Evolutionary conservation across 2,888 invertebrate species (phyloP), one percentile per base, ranked within the genome.

Genomic region (Drosophila longiperda): DNA sequence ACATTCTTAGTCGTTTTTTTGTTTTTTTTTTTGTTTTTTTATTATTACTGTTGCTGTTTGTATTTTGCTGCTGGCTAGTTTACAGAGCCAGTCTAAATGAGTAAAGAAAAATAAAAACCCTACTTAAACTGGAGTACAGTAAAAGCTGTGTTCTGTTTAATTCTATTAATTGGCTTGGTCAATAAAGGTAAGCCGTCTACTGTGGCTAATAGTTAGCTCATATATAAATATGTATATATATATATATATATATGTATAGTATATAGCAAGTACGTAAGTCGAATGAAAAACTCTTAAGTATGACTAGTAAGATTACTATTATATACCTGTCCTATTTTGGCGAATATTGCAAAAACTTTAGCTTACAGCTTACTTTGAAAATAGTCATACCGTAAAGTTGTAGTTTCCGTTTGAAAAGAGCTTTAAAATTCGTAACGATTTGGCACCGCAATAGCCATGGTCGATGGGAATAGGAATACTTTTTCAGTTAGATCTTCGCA

Each of bases 111-210:
- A 75, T 68, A 69, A 83, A 66, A 62, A 65, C 73, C 81, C 66
- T 73, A 71, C 70, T 73, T 60, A 69, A 82, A 75, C 65, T 84
- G 57, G 73, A 82, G 69, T 75, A 81, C 84, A 82, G 82, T 84
- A 75, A 75, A 66, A 78, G 72, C 70, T 55, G 74, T 72, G 78
- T 87, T 87, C 81, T 81, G 64, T 81, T 80, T 73, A 81, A 81
- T 74, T 66, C 78, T 80, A 74, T 83, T 87, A 83, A 83, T 87
- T 82, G 82, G 72, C 83, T 72, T 74, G 72, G 72, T 73, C 77
- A 66, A 64, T 67, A 69, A 49, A 68, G 54, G 66, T 71, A 82
- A 79, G 62, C 68, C 79, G 66, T 54, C 64, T 63, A 72, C 79
- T 73, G 62, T 85, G 69, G 66, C 57, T 57, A 83, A 71, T 57